Evolutionary conservation across 2,797 vertebrate species (phyloP), one percentile per base, ranked within the genome.

Genomic region (Paguma larvata): DNA sequence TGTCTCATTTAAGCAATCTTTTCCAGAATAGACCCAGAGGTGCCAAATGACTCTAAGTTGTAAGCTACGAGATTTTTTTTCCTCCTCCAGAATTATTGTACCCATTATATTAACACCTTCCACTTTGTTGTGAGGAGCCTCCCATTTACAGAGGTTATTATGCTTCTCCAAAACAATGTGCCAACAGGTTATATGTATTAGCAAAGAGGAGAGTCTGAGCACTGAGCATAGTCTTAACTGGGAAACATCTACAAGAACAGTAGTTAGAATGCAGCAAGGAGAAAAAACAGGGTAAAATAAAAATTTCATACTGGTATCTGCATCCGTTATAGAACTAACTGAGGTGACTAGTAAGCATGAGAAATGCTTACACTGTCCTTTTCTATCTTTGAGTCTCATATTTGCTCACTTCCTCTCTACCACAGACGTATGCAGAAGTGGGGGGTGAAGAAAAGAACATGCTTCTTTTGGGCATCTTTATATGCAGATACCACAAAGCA

Each of bases 1-100:
- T 94, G 96, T 97, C 93, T 98, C 97, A 94, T 97, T 98, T 98
- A 97, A 96, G 96, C 85, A 97, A 67, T 97, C 59, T 91, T 98
- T 98, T 67, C 97, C 96, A 86, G 89, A 98, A 25, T 25, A 96
- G 96, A 85, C 89, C 78, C 83, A 94, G 94, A 97, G 94, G 95
- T 98, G 41, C 78, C 95, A 97, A 97, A 98, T 97, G 96, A 97
- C 89, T 95, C 85, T 83, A 90, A 96, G 96, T 97, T 96, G 70
- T n/a, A 92, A 97, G 92, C 90, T 90, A 70, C 91, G 92, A 32
- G 32, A 7, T 86, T 72, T 93, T 87, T 95, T 97, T 92, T 44
- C 75, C 89, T 97, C 68, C 44, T 84, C 18, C 85, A 90, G 83
- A 93, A 92, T 95, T 97, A 92, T 65, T 97, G 70, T 70, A 87